Base-by-base conservation (phyloP, 92 coral and sea anemone genomes). In the Anthopleura xanthogrammica region DNA sequence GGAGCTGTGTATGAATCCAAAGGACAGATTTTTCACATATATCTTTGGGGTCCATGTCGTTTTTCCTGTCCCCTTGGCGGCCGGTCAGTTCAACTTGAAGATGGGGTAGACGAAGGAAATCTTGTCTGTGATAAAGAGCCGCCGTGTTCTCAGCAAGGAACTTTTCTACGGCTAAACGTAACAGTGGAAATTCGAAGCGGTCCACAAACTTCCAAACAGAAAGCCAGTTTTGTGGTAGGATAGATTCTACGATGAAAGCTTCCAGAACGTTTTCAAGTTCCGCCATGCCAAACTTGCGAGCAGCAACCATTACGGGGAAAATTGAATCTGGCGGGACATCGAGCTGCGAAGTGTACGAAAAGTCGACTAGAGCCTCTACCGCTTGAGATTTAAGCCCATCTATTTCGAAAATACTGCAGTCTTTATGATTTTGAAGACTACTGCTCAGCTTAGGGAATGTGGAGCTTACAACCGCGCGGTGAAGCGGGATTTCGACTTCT, bases 91-190 rank as follows among this genome's bases (percentile, higher is more conserved):
- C 97, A 72, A 97, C 88, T 80, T 97, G 99, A 71, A 97, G 84
- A 36, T 98, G 98, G 72, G 98, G 98, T 16, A 97, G 81, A 42
- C 94, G 93, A 77, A 94, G 87, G 41, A 97, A 97, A 68, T 94
- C 99, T 86, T 95, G 91, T 60, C 87, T 90, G 55, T 90, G 97
- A 75, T 85, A 97, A 46, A 97, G 85, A 3, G 75, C 87, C 40
- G 81, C 82, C 83, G 95, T 92, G 76, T 97, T 91, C 71, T 89
- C 48, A 24, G 81, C 89, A 64, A 97, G 87, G 78, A 90, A 94
- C 55, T 84, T 84, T 43, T 97, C 99, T n/a, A 93, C 95, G 19
- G 95, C 92, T 19, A 90, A 19, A 57, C 86, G 81, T 82, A 97
- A 82, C 85, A 77, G 83, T 17, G 86, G 85, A 50, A 88, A 90